Percentiles rank a stretch among this genome's conserved stretches.
Evolutionary conservation across 92 coral and sea anemone species (phyloP).

Genomic region (Micromussa lordhowensis): DNA sequence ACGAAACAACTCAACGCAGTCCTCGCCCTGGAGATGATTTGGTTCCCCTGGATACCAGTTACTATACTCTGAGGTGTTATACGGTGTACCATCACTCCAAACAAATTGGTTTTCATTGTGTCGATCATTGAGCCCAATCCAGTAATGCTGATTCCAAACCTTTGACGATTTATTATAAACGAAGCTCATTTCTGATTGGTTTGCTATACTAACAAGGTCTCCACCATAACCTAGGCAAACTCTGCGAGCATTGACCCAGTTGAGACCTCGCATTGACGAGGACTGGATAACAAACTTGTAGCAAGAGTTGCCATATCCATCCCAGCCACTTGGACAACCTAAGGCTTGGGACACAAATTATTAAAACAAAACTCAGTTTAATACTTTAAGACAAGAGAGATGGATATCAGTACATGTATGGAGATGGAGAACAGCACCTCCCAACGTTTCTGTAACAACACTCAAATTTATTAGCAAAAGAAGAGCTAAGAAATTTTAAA

Average conservation of each 20-base stretch:
- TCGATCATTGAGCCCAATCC: conserved; percentile 90
- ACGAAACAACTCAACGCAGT: conserved; percentile 75
- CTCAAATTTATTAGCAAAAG: too few species aligned
- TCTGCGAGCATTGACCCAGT: conserved; percentile 89
- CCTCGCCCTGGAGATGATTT: conserved; percentile 74
- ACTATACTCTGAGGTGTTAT: conserved; percentile 52
- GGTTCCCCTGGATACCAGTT: conserved; percentile 87
- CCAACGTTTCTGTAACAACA: too few species aligned
- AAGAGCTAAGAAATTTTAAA: too few species aligned
- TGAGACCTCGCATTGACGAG: conserved; percentile 58
- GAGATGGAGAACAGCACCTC: too few species aligned
- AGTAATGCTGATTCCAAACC: conserved; percentile 59
- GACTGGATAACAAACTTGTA: conserved; percentile 76
- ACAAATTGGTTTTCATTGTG: conserved; percentile 78
- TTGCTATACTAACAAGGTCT: conserved; percentile 77
- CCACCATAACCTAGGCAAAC: conserved; percentile 79
- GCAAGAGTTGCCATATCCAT: conserved; percentile 72
- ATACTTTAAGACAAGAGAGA: too few species aligned
- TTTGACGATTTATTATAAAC: conserved; percentile 52
- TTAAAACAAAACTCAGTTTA: too few species aligned
- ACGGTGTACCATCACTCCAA: conserved; percentile 88
- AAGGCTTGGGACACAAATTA: conserved; percentile 21
- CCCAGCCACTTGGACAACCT: conserved; percentile 86
- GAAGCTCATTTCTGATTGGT: conserved; percentile 75
- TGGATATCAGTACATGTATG: too few species aligned